phyloP scores from a whole-genome alignment of 2,113 vertebrate genomes.

The Plectropomus leopardus region DNA sequence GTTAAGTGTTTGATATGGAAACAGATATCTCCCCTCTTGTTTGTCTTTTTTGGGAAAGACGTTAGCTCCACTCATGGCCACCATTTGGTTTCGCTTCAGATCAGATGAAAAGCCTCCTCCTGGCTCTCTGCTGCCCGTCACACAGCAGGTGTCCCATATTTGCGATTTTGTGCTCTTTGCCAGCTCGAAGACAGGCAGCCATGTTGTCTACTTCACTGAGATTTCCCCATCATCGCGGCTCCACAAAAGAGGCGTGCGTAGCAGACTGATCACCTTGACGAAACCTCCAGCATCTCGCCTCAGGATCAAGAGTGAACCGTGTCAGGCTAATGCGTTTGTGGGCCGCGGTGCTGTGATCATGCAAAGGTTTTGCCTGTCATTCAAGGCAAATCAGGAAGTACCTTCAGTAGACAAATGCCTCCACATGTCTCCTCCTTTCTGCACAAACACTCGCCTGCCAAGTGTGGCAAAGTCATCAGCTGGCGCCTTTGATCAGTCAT shows the following conservation, averaged over 20 bases:
- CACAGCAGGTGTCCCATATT: constrained; percentile 68
- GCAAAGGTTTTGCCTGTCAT: constrained; percentile 22
- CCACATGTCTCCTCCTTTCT: not conserved
- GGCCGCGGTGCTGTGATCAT: constrained; percentile 15
- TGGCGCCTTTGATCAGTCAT: constrained; percentile 33
- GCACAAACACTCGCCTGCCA: not conserved
- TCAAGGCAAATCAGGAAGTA: not conserved
- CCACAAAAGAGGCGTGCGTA: not conserved
- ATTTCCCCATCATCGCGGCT: constrained; percentile 15
- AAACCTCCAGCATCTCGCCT: not conserved
- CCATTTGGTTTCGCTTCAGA: constrained; percentile 29
- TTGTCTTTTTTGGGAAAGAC: constrained; percentile 21
- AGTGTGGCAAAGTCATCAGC: not conserved
- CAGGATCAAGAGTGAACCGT: not conserved
- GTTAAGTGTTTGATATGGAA: constrained; percentile 61
- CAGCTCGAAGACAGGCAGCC: constrained; percentile 45
- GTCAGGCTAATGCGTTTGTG: not conserved
- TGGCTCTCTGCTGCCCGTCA: constrained; percentile 61
- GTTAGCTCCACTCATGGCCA: constrained; percentile 31
- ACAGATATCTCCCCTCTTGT: constrained; percentile 39
- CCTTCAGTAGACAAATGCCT: constrained; percentile 11
- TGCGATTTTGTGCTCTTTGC: constrained; percentile 19
- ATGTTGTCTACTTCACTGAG: constrained; percentile 46
- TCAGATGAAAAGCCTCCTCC: constrained; percentile 62
- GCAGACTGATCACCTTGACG: not conserved